phyloP scores from a whole-genome alignment of 1,140 invertebrate genomes.

The Scaptomyza montana region DNA sequence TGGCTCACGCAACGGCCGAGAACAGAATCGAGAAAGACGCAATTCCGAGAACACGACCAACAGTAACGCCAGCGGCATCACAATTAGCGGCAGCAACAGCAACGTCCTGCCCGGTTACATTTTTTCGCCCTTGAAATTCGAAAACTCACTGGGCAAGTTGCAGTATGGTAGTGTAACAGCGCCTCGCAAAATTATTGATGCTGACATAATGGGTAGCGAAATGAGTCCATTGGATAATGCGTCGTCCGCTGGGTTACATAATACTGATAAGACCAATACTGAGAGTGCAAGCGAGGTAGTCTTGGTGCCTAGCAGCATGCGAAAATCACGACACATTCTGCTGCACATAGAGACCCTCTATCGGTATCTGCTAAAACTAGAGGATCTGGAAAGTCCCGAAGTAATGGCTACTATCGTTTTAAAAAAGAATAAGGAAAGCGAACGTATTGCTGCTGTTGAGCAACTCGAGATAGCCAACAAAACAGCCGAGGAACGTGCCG shows the following conservation, averaged over 20 bases:
- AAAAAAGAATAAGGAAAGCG: constrained; percentile 86
- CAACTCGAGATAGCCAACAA: constrained; percentile 83
- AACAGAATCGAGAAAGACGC: constrained; percentile 84
- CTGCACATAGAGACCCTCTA: constrained; percentile 92
- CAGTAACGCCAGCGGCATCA: constrained; percentile 48
- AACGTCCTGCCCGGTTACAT: constrained; percentile 84
- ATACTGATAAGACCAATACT: constrained; percentile 35
- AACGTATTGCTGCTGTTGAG: constrained; percentile 84
- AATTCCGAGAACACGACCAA: constrained; percentile 84
- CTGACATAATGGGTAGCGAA: constrained; percentile 88
- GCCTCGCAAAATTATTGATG: constrained; percentile 96
- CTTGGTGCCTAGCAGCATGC: constrained; percentile 67
- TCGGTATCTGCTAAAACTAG: constrained; percentile 88
- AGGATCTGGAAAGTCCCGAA: constrained; percentile 89
- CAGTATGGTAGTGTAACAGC: constrained; percentile 95
- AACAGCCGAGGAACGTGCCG: constrained; percentile 65
- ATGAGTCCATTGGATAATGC: constrained; percentile 82
- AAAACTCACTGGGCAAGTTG: constrained; percentile 95
- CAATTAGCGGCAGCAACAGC: constrained; percentile 82
- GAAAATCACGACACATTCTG: constrained; percentile 89
- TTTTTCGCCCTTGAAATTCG: constrained; percentile 93
- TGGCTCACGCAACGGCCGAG: constrained; percentile 73
- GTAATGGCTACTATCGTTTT: constrained; percentile 87
- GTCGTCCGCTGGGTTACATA: constrained; percentile 51
- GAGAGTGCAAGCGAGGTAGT: constrained; percentile 47